Base-by-base conservation (phyloP, 2,797 vertebrate genomes). In the Amniataba percoides region DNA sequence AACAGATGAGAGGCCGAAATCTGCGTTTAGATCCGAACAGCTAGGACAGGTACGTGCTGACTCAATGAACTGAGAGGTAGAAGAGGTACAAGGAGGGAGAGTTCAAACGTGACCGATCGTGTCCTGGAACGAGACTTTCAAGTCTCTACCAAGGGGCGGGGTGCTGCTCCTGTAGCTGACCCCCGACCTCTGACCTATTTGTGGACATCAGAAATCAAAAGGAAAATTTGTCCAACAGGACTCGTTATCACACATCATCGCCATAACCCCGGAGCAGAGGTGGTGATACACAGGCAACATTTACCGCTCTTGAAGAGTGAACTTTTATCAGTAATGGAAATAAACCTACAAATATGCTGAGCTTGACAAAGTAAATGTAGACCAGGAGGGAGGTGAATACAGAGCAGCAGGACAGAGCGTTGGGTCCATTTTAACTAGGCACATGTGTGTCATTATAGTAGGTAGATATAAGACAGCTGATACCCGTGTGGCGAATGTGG, bases 371-470 rank as follows among this genome's bases (percentile, higher is more conserved):
- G 21, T n/a, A 62, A 74, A 39, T 13, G 3, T 21, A 42, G 7
- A 49, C 19, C 39, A 61, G 19, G n/a, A 71, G 34, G 63, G 9
- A 71, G 27, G 25, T 7, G 15, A 58, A 52, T 12, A 23, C 51
- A 68, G 49, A 70, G 57, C 46, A 83, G 80, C 63, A 67, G 69
- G 65, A 65, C 16, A 55, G 60, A 74, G 48, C 52, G 53, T 12
- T 27, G 48, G 34, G 60, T 72, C 71, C 62, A 61, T 61, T 71
- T 79, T 88, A 84, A 77, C 69, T 49, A 77, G 84, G 59, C 81
- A 76, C 80, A 80, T 79, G 71, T 87, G 78, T 81, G 67, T 85
- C 82, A 89, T 85, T 90, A 85, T 61, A 71, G 66, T 27, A 65
- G 68, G 76, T 63, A 82, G 75, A 81, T 58, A 57, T 77, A 72